Evolutionary conservation across 2,888 invertebrate species (phyloP).

Genomic region (Brenthis hecate): DNA sequence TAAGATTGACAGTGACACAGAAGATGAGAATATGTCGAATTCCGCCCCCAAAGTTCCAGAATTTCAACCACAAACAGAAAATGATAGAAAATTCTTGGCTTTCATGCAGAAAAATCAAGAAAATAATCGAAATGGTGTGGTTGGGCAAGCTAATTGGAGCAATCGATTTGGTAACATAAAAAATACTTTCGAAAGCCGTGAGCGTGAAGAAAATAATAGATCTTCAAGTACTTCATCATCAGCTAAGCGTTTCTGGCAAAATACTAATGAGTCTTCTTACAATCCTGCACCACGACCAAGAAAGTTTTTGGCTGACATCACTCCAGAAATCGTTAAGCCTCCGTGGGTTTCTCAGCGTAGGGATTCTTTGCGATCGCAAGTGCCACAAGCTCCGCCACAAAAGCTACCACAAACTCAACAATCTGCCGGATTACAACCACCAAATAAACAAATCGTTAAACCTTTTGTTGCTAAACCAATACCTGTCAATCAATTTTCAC

Average conservation of each 20-base stretch:
- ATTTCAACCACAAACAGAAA: conserved; percentile 91
- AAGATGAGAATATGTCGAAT: conserved; percentile 58
- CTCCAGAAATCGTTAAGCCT: conserved; percentile 61
- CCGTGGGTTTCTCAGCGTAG: conserved; percentile 73
- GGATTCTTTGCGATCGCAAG: conserved; percentile 51
- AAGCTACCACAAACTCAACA: conserved; percentile 36
- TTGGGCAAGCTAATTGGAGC: conserved; percentile 86
- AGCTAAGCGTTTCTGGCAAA: conserved; percentile 84
- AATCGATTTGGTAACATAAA: conserved; percentile 92
- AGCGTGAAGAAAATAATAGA: conserved; percentile 59
- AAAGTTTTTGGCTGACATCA: conserved; percentile 55
- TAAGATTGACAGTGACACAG: conserved; percentile 75
- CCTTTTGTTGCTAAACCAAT: conserved; percentile 82
- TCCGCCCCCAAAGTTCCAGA: conserved; percentile 80
- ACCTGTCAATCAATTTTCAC: conserved; percentile 88
- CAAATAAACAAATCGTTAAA: conserved; percentile 62
- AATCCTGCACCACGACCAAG: conserved; percentile 48
- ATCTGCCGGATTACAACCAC: conserved; percentile 39
- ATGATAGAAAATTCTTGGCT: conserved; percentile 91
- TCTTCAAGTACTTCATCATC: conserved; percentile 75
- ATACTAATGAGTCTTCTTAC: conserved; percentile 79
- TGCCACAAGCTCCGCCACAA: conserved; percentile 33
- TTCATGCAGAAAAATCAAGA: conserved; percentile 88
- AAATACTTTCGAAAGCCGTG: conserved; percentile 87
- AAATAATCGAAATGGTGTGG: conserved; percentile 46